phyloP scores from a whole-genome alignment of 2,797 vertebrate genomes.

The Myripristis jacobus region DNA sequence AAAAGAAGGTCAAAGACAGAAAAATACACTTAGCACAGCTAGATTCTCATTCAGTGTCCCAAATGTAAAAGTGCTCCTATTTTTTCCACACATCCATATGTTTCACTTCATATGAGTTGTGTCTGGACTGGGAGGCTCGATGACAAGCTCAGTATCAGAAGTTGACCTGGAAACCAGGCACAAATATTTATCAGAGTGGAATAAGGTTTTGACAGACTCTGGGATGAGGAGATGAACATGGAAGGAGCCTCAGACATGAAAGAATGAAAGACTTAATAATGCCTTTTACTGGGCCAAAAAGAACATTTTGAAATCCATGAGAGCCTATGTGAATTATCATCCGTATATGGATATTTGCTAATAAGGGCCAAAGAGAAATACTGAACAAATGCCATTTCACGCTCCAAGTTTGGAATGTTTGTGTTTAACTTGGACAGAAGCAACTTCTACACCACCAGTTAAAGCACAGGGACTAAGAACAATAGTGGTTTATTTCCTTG shows the following conservation, averaged over 20 bases:
- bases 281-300: constrained; percentile 64
- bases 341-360: constrained; percentile 58
- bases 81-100: constrained; percentile 46
- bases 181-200: constrained; percentile 76
- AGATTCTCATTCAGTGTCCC: too few relatives aligned
- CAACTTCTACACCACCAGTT: constrained; percentile 9
- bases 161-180: constrained; percentile 69
- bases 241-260: constrained; percentile 70
- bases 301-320: constrained; percentile 63
- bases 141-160: constrained; percentile 58
- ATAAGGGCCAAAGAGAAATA: constrained; percentile 45
- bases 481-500: constrained; percentile 12
- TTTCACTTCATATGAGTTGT: constrained; percentile 52
- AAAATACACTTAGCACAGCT: constrained; percentile 18
- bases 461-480: constrained; percentile 12
- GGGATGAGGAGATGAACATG: constrained; percentile 60
- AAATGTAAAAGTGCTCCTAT: constrained; percentile 16
- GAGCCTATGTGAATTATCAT: constrained; percentile 53
- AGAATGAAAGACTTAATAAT: constrained; percentile 72
- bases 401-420: constrained; percentile 54
- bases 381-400: constrained; percentile 35
- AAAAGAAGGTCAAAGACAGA: constrained; percentile 14
- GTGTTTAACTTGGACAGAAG: constrained; percentile 29
- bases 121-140: constrained; percentile 36
- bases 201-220: constrained; percentile 65